A percentile compares a stretch with the other conserved stretches of the same genome.
These are phyloP conservation scores for Montipora sp. DNA, from an alignment of 64 coral and sea anemone species.

Conservation along the genomic window DNA sequence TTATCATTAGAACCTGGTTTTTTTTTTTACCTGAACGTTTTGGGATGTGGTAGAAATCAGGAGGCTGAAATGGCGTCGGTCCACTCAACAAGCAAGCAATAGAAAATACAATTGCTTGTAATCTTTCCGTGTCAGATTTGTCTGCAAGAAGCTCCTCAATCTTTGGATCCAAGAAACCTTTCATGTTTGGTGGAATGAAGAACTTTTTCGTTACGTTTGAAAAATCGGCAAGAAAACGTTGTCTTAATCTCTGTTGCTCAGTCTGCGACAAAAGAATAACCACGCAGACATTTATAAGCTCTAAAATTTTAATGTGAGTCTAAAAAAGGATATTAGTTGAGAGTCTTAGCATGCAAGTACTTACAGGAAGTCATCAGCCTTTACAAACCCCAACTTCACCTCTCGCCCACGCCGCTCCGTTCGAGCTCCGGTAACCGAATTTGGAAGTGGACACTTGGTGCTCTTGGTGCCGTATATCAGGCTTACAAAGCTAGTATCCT, in stretches of 20 bases:
- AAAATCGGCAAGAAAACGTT: not conserved
- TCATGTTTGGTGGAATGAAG: not conserved
- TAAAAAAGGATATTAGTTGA: conserved; percentile 24
- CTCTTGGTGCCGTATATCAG: not conserved
- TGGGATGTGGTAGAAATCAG: conserved; percentile 59
- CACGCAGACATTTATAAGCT: conserved; percentile 16
- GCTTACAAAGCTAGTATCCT: not conserved
- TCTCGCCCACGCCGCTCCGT: not conserved
- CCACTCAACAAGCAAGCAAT: conserved; percentile 67
- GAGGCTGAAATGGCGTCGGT: conserved; percentile 53
- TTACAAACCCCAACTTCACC: not conserved
- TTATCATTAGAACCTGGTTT: not conserved
- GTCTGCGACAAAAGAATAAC: not conserved
- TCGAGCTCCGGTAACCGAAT: not conserved
- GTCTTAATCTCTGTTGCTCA: not conserved
- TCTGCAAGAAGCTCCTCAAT: conserved; percentile 33
- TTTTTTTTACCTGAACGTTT: conserved; percentile 17
- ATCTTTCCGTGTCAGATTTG: conserved; percentile 51
- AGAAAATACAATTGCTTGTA: conserved; percentile 44
- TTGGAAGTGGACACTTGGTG: not conserved
- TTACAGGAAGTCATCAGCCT: not conserved
- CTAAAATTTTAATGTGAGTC: not conserved
- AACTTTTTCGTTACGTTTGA: not conserved
- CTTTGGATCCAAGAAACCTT: conserved; percentile 54
- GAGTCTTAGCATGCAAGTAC: not conserved